phyloP scores from a whole-genome alignment of 92 coral and sea anemone genomes.

The Umimayanthus kanabou region DNA sequence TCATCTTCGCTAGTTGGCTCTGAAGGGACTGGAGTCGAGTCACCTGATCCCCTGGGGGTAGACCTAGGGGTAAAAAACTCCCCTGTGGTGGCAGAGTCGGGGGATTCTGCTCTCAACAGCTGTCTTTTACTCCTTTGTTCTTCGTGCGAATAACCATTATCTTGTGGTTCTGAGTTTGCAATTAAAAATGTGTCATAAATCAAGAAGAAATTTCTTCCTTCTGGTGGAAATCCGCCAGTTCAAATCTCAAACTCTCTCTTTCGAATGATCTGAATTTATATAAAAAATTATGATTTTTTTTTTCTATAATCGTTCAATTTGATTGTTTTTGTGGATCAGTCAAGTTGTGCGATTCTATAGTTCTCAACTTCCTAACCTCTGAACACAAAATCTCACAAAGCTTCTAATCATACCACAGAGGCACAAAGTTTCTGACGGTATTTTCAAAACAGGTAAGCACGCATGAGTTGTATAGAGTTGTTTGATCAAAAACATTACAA shows the following conservation, averaged over 20 bases:
- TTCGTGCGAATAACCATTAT: constrained; percentile 32
- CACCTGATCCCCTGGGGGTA: constrained; percentile 63
- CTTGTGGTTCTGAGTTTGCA: constrained; percentile 29
- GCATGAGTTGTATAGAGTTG: too few relatives aligned
- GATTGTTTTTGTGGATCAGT: too few relatives aligned
- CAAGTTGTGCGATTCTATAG: too few relatives aligned
- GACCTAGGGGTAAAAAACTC: constrained; percentile 67
- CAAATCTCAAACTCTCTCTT: neutral
- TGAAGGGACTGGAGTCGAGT: constrained; percentile 69
- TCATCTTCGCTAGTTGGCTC: constrained; percentile 45
- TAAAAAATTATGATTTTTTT: neutral
- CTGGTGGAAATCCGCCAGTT: neutral
- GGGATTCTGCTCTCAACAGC: constrained; percentile 57
- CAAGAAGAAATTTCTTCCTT: neutral
- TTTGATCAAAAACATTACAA: too few relatives aligned
- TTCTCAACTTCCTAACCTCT: too few relatives aligned
- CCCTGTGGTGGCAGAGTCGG: constrained; percentile 70
- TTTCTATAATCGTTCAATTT: too few relatives aligned
- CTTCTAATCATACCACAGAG: too few relatives aligned
- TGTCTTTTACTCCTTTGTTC: constrained; percentile 33
- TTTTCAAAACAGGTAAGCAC: too few relatives aligned
- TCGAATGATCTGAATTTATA: too few relatives aligned
- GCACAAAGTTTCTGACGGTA: too few relatives aligned
- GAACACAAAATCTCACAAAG: too few relatives aligned
- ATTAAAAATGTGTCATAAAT: constrained; percentile 3